Evolutionary conservation across 2,888 invertebrate species (phyloP), one percentile per base, ranked within the genome.

Genomic region (Cerastoderma edule): DNA sequence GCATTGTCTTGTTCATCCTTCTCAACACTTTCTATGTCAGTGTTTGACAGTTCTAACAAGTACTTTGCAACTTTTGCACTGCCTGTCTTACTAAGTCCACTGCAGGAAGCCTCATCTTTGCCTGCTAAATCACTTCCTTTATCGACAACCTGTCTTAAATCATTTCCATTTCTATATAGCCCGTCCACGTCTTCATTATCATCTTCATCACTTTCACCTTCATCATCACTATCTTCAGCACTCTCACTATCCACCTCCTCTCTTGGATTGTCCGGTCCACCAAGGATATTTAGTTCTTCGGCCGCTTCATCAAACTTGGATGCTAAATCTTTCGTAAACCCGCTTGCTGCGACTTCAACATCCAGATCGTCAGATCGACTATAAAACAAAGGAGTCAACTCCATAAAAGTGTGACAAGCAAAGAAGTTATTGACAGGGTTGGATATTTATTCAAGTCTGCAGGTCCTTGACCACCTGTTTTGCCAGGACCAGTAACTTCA

Each of bases 331-430:
- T 95, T 96, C 0, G 96, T 96, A 86, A 97, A 95, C 67, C 97
- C 98, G 84, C 98, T 97, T 85, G 98, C 98, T 28, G 95, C 95
- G 1, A 99, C 95, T 93, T 98, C 98, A 1, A 96, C 95, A 93
- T 99, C 99, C 68, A 99, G 93, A 84, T 95, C 95, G 91, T 96
- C 96, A 83, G 96, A 96, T 24, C 97, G 94, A 90, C 96, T 95
- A 76, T 33, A 88, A 86, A n/a, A n/a, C n/a, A n/a, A n/a, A n/a
- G n/a, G n/a, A n/a, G n/a, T n/a, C n/a, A n/a, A n/a, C n/a, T n/a
- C n/a, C n/a, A n/a, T n/a, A n/a, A n/a, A n/a, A n/a, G n/a, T n/a
- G n/a, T n/a, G n/a, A n/a, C n/a, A n/a, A n/a, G n/a, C n/a, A n/a
- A n/a, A n/a, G n/a, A n/a, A n/a, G n/a, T n/a, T n/a, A n/a, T n/a